Base-by-base conservation (phyloP, 2,888 invertebrate species). In the Cybosia mesomella region DNA sequence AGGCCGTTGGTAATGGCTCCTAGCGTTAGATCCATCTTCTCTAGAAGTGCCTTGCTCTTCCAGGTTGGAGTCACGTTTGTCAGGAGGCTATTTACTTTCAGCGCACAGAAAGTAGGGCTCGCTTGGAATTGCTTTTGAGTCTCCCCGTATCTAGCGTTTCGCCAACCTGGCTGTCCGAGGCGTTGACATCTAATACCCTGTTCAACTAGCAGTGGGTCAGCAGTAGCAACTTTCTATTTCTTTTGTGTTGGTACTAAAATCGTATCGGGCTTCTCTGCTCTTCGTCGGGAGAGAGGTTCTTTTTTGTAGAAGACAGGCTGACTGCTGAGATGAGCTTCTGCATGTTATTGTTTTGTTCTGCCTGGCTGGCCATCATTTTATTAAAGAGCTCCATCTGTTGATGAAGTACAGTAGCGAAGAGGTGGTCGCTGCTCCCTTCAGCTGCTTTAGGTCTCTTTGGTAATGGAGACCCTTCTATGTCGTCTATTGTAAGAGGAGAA, bases 71-170 rank as follows among this genome's bases (percentile, higher is more conserved):
- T 28, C 28, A 28, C 28, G 28, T 28, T 28, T 28, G 28, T 5
- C 28, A 28, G 5, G 28, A 28, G 28, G 28, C 28, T 28, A 28
- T 28, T 28, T 28, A 28, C 28, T 28, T 28, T 28, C 28, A 28
- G 28, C 28, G 28, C 64, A 22, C 58, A 59, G 32, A 63, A 68
- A 18, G 64, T 59, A n/a, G 67, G 58, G n/a, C 58, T 54, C 9
- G 67, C 67, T 36, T 67, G 63, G n/a, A 67, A 58, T 24, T 36
- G 36, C 32, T 54, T 62, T 22, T 62, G 62, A 13, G 21, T 39
- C 4, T 63, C 62, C 2, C 34, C 43, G 18, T 32, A 67, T 15
- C 60, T 62, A 2, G 63, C 54, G 55, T 67, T 67, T 11, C 57
- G 43, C 62, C 61, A 57, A 18, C 67, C 62, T 28, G 32, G 28